Evolutionary conservation across 2,113 vertebrate species (phyloP), one percentile per base, ranked within the genome.

Genomic region (Eulemur macaco): DNA sequence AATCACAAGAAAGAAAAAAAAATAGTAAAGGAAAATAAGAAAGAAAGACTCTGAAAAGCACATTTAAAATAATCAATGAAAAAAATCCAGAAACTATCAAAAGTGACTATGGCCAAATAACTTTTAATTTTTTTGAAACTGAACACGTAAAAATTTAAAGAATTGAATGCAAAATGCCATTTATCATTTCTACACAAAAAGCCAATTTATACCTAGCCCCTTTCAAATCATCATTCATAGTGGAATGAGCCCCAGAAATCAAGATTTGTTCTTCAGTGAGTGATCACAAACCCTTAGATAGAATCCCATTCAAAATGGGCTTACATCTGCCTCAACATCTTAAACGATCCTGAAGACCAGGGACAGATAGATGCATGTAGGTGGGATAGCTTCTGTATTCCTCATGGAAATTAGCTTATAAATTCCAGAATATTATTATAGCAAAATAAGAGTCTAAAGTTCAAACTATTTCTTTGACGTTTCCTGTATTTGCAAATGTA

Each of bases 61-160:
- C 4, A 76, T 71, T 92, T 37, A 83, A 96, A 86, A 60, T 60
- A 29, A 81, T 85, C 34, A 54, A 63, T 64, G 77, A 76, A 74
- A 94, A 64, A 95, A 84, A 60, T 6, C 31, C 84, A 80, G 50
- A 81, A 96, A 88, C 50, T 69, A 85, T 86, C 37, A 86, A 71
- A 94, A 93, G 23, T 71, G 63, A 93, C 37, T 73, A 94, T 11
- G 89, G 31, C 6, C 71, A 91, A 95, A 93, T 93, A 81, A 17
- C 69, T 94, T 94, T 90, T 66, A 81, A 69, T 95, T 74, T 95
- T 93, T 88, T 95, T 97, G 20, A 97, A 96, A 93, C 52, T 86
- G 71, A 97, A 83, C 29, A 84, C 60, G 86, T 89, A 86, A 95
- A 86, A 89, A 29, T 86, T 73, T 95, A 93, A 96, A 89, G 73